Conservation (phyloP, 2,113 vertebrate species). For the Nanorana parkeri region DNA sequence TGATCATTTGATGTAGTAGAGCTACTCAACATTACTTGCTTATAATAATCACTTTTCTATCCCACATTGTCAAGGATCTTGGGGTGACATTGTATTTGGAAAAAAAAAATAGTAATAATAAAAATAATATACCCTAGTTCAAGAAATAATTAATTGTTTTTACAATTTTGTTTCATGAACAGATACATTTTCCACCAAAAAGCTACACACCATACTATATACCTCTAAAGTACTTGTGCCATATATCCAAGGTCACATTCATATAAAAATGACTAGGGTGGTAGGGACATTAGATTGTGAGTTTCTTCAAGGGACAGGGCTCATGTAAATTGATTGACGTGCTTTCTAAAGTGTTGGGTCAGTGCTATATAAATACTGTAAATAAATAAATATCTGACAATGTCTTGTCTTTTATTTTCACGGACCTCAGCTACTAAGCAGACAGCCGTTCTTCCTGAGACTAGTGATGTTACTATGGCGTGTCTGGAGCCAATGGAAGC, state of each 20-base stretch:
- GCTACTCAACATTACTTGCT: too few species aligned
- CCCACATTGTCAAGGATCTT: too few species aligned
- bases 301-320: too few species aligned
- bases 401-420: background rate
- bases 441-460: slow-evolving; percentile 4
- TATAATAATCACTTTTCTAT: too few species aligned
- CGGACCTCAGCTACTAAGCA: background rate
- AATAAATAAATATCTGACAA: background rate
- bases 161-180: background rate
- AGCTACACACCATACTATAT: background rate
- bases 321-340: too few species aligned
- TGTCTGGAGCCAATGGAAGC: background rate
- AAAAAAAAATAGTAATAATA: too few species aligned
- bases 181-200: background rate
- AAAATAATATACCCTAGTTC: too few species aligned
- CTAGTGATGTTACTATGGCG: background rate
- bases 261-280: background rate
- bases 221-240: background rate
- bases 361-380: too few species aligned
- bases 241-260: slow-evolving; percentile 37
- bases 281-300: too few species aligned
- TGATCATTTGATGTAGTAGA: too few species aligned
- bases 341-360: too few species aligned
- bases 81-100: too few species aligned
- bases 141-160: background rate